Conservation (phyloP, 2,113 vertebrate species). For the Nymphicus hollandicus region DNA sequence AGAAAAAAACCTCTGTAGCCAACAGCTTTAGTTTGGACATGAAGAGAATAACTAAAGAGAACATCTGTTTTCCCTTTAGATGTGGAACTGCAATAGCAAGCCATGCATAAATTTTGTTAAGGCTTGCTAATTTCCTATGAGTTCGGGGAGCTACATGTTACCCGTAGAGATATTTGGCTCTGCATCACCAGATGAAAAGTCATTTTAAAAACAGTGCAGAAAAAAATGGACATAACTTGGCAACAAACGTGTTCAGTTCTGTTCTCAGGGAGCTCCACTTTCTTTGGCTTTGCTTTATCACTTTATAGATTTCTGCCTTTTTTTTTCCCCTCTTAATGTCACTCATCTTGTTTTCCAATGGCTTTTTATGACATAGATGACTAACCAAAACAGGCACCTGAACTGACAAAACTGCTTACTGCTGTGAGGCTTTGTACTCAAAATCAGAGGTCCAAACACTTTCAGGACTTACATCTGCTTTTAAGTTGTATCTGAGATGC, state of each 20-base stretch:
- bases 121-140: slow-evolving; percentile 40
- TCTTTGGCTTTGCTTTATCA: background rate
- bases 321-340: background rate
- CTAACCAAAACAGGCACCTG: background rate
- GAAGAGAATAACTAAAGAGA: slow-evolving; percentile 58
- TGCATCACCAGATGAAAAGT: slow-evolving; percentile 9
- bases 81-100: slow-evolving; percentile 30
- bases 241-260: background rate
- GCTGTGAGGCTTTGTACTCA: background rate
- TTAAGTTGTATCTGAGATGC: background rate
- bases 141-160: slow-evolving; percentile 12
- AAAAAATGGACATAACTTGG: background rate
- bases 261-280: background rate
- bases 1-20: slow-evolving; percentile 11
- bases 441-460: background rate
- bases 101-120: slow-evolving; percentile 63
- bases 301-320: background rate
- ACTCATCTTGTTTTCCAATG: background rate
- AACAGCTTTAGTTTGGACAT: slow-evolving; percentile 30
- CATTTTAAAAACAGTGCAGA: slow-evolving; percentile 2
- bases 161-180: background rate
- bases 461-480: background rate
- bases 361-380: background rate
- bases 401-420: background rate
- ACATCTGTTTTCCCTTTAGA: slow-evolving; percentile 69